phyloP scores from a whole-genome alignment of 2,888 invertebrate genomes.

The Emmelina monodactyla region DNA sequence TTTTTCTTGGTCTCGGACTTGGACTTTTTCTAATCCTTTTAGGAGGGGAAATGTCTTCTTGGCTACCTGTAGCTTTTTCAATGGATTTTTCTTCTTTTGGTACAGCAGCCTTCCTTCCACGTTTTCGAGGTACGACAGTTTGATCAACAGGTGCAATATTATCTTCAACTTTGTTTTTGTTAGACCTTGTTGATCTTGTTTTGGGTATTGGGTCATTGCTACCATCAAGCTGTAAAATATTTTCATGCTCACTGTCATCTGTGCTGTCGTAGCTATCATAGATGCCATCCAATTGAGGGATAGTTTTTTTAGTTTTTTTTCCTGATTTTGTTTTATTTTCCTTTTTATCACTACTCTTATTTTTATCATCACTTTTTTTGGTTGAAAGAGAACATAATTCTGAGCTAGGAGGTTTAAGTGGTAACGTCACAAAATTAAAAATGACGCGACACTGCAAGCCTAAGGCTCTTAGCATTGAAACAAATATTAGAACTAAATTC shows the following conservation, averaged over 20 bases:
- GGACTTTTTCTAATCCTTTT: constrained; percentile 7
- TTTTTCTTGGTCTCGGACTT: not conserved
- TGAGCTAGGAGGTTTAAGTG: constrained; percentile 71
- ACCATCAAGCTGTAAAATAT: constrained; percentile 42
- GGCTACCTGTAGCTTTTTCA: not conserved
- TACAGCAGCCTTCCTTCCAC: not conserved
- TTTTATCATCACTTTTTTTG: constrained; percentile 25
- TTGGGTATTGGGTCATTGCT: constrained; percentile 30
- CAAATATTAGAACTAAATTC: constrained; percentile 78
- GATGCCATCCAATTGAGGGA: constrained; percentile 67
- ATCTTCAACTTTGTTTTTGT: constrained; percentile 19
- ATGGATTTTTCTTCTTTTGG: not conserved
- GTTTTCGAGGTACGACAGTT: not conserved
- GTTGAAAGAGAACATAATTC: constrained; percentile 70
- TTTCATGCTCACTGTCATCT: constrained; percentile 23
- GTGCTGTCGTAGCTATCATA: constrained; percentile 30
- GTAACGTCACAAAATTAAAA: constrained; percentile 79
- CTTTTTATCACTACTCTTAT: constrained; percentile 16
- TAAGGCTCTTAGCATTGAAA: constrained; percentile 77
- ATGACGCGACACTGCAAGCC: constrained; percentile 85
- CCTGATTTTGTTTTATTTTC: constrained; percentile 20
- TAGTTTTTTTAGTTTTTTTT: constrained; percentile 23
- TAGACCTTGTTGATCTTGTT: constrained; percentile 23
- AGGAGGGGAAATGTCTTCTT: constrained; percentile 11
- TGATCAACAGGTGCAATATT: constrained; percentile 9